These are phyloP conservation scores for Eupelmus urozonus DNA, from an alignment of 2,888 invertebrate genomes.

Conservation along the genomic window DNA sequence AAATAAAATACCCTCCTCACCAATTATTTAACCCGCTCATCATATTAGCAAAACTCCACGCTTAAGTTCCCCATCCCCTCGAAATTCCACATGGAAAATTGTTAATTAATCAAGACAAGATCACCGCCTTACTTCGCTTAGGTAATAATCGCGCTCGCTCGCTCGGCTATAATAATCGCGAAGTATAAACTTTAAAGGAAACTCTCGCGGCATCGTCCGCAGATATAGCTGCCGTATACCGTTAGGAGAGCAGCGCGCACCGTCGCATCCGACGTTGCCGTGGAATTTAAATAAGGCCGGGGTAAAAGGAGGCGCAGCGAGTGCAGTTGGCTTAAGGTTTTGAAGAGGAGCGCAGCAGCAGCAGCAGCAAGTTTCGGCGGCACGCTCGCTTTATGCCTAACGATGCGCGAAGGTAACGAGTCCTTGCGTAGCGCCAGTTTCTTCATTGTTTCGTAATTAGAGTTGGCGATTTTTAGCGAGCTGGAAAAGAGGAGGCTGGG, in stretches of 20 bases:
- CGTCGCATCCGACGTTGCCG: constrained; percentile 21
- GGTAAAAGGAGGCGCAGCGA: not conserved
- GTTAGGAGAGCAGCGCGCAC: not conserved
- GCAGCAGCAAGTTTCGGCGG: not conserved
- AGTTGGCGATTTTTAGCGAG: constrained; percentile 7
- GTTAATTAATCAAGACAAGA: too few relatives aligned
- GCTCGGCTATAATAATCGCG: too few relatives aligned
- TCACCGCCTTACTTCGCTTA: too few relatives aligned
- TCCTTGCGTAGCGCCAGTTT: not conserved
- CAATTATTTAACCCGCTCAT: too few relatives aligned
- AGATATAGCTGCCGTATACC: not conserved
- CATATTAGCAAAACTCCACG: too few relatives aligned
- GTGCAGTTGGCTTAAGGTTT: not conserved
- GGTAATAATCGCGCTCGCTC: too few relatives aligned
- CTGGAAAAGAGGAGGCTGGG: too few relatives aligned
- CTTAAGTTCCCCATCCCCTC: too few relatives aligned
- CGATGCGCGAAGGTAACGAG: constrained; percentile 39
- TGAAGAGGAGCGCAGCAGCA: constrained; percentile 2
- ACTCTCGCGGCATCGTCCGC: not conserved
- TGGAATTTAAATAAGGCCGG: constrained; percentile 45
- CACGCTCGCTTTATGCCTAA: constrained; percentile 47
- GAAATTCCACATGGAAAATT: too few relatives aligned
- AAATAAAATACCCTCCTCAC: too few relatives aligned
- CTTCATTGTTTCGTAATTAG: constrained; percentile 49
- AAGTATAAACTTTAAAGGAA: constrained; percentile 1